Base-by-base conservation (phyloP, 2,888 invertebrate species). In the Heliconius ismenius region DNA sequence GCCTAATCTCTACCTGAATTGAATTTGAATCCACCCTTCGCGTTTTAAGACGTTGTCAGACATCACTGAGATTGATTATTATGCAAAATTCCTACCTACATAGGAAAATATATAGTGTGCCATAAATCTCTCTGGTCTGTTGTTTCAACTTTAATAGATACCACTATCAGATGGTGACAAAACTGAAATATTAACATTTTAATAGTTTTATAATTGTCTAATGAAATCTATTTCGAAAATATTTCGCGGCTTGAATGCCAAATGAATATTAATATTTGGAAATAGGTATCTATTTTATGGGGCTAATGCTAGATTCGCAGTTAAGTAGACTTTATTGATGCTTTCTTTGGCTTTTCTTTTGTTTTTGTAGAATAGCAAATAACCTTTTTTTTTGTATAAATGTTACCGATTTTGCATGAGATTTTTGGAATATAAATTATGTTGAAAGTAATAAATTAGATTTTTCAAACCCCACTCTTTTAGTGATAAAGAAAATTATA, bases 161-260 rank as follows among this genome's bases (percentile, higher is more conserved):
- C 24, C 21, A 13, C n/a, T 36, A 65, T 32, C n/a, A 36, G n/a
- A 70, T 58, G 13, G 54, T 70, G 70, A 58, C 36, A 70, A 70
- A 70, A 70, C 54, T 70, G 32, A 58, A 58, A 70, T 2, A 70
- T 70, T 70, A 4, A 13, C 70, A 70, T 70, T 58, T 70, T 32
- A 32, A 70, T 70, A 36, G 58, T 70, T 36, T 70, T 70, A 70
- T 70, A 58, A 70, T 70, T 70, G 9, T 70, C 36, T 58, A 70
- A 58, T 58, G 70, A 58, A 70, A 70, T 70, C 70, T 70, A n/a
- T 70, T 70, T 70, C 58, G 70, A 70, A 70, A 70, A 24, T 26
- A n/a, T n/a, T 6, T 58, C 58, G 15, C 28, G 2, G n/a, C 15
- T 15, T 36, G 70, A 70, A 58, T 70, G 70, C 24, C 15, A 70